Conservation (phyloP, 2,888 invertebrate species). For the Acleris cristana region DNA sequence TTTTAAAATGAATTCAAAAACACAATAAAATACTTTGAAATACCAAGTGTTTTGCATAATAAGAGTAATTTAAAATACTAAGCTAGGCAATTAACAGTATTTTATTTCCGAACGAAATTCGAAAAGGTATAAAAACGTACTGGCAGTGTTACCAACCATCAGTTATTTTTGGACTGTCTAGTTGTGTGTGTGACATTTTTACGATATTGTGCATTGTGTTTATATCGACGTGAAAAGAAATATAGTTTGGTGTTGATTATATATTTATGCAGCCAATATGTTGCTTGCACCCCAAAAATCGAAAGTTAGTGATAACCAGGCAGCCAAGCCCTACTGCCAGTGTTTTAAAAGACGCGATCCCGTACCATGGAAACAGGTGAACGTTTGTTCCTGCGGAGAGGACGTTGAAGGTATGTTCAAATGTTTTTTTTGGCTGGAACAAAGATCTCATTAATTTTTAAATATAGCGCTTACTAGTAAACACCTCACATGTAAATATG, state of each 20-base stretch:
- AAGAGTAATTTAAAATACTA: too few species aligned
- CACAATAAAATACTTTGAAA: too few species aligned
- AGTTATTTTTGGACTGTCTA: background rate
- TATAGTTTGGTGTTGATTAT: background rate
- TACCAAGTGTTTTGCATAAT: too few species aligned
- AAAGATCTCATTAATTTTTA: too few species aligned
- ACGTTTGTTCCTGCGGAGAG: constrained; percentile 81
- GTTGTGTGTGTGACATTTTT: background rate
- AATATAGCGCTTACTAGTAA: too few species aligned
- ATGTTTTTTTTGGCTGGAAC: background rate
- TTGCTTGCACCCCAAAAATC: constrained; percentile 23
- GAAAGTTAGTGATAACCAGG: constrained; percentile 41
- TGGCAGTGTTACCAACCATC: too few species aligned
- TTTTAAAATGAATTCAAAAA: too few species aligned
- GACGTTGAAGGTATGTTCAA: constrained; percentile 63
- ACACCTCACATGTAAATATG: too few species aligned
- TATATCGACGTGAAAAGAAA: constrained; percentile 12
- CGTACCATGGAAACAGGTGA: constrained; percentile 56
- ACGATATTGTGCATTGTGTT: constrained; percentile 24
- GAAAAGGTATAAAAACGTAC: too few species aligned
- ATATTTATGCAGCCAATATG: constrained; percentile 32
- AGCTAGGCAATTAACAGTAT: too few species aligned
- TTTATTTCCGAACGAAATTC: too few species aligned
- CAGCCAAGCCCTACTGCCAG: constrained; percentile 66
- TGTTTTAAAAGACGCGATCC: constrained; percentile 63